Evolutionary conservation across 2,797 vertebrate genomes (phyloP).

Genomic region (Allobates femoralis): DNA sequence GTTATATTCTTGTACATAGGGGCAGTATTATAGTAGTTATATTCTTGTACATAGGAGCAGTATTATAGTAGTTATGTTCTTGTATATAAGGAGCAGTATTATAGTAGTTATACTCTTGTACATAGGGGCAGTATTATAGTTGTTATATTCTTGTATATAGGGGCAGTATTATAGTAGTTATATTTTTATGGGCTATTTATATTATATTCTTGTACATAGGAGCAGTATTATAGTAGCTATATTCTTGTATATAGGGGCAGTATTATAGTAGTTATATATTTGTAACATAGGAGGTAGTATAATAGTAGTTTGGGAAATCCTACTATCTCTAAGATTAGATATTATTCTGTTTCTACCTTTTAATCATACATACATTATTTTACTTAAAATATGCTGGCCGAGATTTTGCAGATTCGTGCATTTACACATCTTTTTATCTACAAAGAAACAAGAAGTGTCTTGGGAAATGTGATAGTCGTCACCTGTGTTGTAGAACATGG

Average conservation of each 20-base stretch:
- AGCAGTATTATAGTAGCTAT: neutral
- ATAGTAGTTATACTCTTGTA: too few relatives aligned
- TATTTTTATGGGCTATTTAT: neutral
- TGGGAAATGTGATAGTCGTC: neutral
- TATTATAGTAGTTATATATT: neutral
- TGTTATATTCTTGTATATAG: too few relatives aligned
- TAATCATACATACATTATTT: neutral
- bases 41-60: conserved; percentile 5
- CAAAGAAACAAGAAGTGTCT: neutral
- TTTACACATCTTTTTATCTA: neutral
- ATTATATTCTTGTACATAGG: conserved; percentile 9
- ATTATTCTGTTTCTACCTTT: too few relatives aligned
- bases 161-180: neutral
- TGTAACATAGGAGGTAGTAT: neutral
- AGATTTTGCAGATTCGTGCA: neutral
- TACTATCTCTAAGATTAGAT: too few relatives aligned
- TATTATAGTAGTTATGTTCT: neutral
- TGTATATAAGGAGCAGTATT: too few relatives aligned
- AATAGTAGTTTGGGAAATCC: neutral
- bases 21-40: conserved; percentile 18
- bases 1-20: neutral
- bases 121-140: too few relatives aligned
- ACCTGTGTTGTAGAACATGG: conserved; percentile 97
- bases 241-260: neutral
- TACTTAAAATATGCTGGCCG: neutral